phyloP scores from a whole-genome alignment of 2,888 invertebrate genomes.

The Zootermopsis nevadensis region DNA sequence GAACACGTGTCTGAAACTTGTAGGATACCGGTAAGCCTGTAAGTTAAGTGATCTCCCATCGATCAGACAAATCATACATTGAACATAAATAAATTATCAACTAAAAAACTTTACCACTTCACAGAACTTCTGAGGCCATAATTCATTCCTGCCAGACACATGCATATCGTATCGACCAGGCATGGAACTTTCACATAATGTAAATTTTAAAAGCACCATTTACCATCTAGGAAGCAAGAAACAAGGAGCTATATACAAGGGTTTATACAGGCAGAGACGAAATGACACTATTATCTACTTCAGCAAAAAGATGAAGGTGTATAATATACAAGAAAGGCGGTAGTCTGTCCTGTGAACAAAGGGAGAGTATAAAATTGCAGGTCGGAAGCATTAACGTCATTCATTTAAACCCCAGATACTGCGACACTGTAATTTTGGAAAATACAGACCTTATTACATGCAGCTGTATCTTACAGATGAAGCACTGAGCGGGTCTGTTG shows the following conservation, averaged over 20 bases:
- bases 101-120: constrained; percentile 12
- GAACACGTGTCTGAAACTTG: neutral
- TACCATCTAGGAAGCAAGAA: constrained; percentile 11
- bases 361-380: too few species aligned
- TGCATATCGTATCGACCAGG: neutral
- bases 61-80: constrained; percentile 4
- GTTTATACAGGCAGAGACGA: neutral
- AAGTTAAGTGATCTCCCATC: neutral
- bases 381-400: too few species aligned
- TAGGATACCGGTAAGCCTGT: neutral
- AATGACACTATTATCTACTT: neutral
- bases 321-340: neutral
- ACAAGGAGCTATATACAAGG: neutral
- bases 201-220: constrained; percentile 44
- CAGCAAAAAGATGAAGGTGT: neutral
- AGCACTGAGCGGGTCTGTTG: too few species aligned
- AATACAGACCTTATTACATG: too few species aligned
- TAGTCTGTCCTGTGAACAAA: too few species aligned
- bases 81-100: constrained; percentile 7
- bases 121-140: constrained; percentile 11
- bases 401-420: too few species aligned
- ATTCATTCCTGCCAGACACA: neutral
- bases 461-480: too few species aligned
- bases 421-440: too few species aligned
- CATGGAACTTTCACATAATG: constrained; percentile 36